Evolutionary conservation across 2,797 vertebrate species (phyloP).

Genomic region (Gymnoscopelus braueri): DNA sequence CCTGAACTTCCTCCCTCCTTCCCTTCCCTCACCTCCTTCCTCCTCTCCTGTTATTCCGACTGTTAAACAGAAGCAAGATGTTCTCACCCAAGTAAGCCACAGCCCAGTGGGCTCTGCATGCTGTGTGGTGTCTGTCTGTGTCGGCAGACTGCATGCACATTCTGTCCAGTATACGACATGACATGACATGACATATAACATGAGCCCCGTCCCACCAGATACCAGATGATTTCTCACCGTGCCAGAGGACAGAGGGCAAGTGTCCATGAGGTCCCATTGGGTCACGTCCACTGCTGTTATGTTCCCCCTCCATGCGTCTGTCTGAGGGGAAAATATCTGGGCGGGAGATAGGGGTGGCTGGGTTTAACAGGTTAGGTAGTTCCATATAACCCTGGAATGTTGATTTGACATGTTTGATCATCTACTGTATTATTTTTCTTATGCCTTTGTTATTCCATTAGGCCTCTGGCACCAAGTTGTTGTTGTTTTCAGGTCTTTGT

Average conservation of each 20-base stretch:
- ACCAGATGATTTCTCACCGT: constrained; percentile 44
- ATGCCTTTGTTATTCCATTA: constrained; percentile 18
- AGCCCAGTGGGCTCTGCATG: constrained; percentile 75
- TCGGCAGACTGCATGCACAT: constrained; percentile 77
- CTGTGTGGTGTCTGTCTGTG: constrained; percentile 75
- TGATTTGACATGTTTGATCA: constrained; percentile 8
- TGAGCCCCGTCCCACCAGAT: constrained; percentile 34
- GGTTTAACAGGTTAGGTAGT: neutral
- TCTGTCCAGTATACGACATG: constrained; percentile 37
- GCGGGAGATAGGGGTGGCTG: neutral
- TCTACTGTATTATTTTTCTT: constrained; percentile 19
- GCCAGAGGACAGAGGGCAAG: constrained; percentile 36
- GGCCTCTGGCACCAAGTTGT: neutral
- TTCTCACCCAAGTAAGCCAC: constrained; percentile 88
- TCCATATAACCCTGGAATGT: constrained; percentile 20
- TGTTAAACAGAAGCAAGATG: constrained; percentile 86
- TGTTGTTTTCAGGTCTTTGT: neutral
- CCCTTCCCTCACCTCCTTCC: constrained; percentile 32
- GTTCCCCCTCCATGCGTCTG: constrained; percentile 36
- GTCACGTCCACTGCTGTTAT: constrained; percentile 35
- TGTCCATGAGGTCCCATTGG: constrained; percentile 40
- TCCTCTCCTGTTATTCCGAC: constrained; percentile 40
- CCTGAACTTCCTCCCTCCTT: constrained; percentile 33
- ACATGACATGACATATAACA: constrained; percentile 38
- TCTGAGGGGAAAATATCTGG: neutral